Percentiles rank a stretch among this genome's conserved stretches.
phyloP scores from a whole-genome alignment of 2,113 vertebrate genomes.

The Toxotes chatareus region DNA sequence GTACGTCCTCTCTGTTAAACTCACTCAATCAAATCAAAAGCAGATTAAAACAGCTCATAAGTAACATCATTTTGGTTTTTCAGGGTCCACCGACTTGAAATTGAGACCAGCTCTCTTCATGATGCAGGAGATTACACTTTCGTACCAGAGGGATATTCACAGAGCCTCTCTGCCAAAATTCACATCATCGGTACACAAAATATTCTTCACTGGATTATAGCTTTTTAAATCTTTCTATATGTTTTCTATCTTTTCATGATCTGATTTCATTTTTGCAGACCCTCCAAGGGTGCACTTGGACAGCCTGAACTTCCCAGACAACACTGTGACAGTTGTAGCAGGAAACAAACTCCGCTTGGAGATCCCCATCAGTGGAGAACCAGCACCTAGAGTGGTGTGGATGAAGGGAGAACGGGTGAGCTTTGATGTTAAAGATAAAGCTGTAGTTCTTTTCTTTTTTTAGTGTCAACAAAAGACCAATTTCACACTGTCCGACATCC shows the following conservation, averaged over 20 bases:
- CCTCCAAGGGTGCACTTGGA: slow-evolving; percentile 94
- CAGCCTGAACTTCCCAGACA: slow-evolving; percentile 89
- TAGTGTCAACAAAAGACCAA: not conserved
- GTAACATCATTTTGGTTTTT: slow-evolving; percentile 7
- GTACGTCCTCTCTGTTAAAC: slow-evolving; percentile 71
- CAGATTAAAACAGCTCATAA: not conserved
- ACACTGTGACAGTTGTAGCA: slow-evolving; percentile 93
- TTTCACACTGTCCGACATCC: not conserved
- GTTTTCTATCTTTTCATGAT: not conserved
- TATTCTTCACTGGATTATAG: not conserved
- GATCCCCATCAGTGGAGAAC: slow-evolving; percentile 94
- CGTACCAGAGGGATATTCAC: slow-evolving; percentile 92
- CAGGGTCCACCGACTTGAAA: slow-evolving; percentile 92
- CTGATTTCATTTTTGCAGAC: slow-evolving; percentile 81
- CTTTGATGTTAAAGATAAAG: not conserved
- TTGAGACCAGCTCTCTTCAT: slow-evolving; percentile 86
- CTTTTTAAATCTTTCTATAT: not conserved
- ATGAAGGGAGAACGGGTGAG: slow-evolving; percentile 95
- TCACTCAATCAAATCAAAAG: not conserved
- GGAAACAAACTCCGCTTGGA: slow-evolving; percentile 97
- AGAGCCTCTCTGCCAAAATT: slow-evolving; percentile 91
- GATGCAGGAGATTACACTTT: slow-evolving; percentile 97
- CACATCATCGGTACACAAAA: slow-evolving; percentile 90
- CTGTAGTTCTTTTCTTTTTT: not conserved
- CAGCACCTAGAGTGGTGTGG: slow-evolving; percentile 93